phyloP scores from a whole-genome alignment of 1,140 invertebrate species.

The Eciton burchellii region DNA sequence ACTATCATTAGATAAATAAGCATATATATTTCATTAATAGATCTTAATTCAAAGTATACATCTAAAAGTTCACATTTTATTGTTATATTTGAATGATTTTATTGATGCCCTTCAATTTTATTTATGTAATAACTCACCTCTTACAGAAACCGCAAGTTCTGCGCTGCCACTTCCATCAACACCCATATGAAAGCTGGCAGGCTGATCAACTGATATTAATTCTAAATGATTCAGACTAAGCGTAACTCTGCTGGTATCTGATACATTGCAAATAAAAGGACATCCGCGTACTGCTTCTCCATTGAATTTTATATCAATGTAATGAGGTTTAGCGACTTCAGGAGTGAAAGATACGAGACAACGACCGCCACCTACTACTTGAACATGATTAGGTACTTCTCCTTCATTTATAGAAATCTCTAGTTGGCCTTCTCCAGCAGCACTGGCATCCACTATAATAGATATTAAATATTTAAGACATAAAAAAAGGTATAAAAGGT shows the following conservation, averaged over 20 bases:
- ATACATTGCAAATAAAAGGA: conserved; percentile 94
- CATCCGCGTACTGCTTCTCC: conserved; percentile 97
- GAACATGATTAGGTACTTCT: conserved; percentile 98
- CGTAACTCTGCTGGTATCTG: conserved; percentile 92
- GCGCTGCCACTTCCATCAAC: conserved; percentile 94
- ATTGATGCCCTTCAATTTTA: too few species aligned
- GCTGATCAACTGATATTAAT: conserved; percentile 94
- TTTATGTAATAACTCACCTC: conserved; percentile 85
- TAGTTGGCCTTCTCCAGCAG: conserved; percentile 98
- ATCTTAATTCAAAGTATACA: too few species aligned
- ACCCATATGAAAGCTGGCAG: conserved; percentile 95
- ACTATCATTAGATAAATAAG: not conserved
- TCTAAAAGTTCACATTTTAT: too few species aligned
- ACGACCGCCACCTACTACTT: conserved; percentile 96
- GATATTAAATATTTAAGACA: conserved; percentile 63
- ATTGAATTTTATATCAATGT: conserved; percentile 99
- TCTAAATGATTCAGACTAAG: conserved; percentile 93
- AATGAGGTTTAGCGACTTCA: conserved; percentile 95
- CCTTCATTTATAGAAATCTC: conserved; percentile 99
- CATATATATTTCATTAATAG: not conserved
- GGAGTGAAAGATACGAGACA: conserved; percentile 98
- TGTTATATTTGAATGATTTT: too few species aligned
- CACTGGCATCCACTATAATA: conserved; percentile 95
- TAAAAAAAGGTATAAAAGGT: too few species aligned
- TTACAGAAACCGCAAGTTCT: conserved; percentile 94